Evolutionary conservation across 2,113 vertebrate genomes (phyloP), one percentile per base, ranked within the genome.

Genomic region (Spermophilus dauricus): DNA sequence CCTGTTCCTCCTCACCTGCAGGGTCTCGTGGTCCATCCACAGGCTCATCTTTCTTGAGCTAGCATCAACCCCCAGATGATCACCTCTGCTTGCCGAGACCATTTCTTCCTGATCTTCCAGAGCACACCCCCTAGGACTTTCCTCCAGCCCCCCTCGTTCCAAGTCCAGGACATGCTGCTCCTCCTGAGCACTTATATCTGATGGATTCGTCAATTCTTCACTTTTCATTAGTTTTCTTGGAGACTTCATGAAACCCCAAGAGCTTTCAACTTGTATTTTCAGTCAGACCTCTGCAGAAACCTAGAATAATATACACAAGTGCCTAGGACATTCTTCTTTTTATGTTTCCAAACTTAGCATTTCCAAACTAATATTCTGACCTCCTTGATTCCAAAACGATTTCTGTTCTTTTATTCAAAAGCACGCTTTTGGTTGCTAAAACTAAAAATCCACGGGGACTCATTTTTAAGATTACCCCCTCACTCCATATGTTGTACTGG

Each of bases 21-120:
- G n/a, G 30, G 45, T 5, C 18, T 17, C 2, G 9, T 6, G 69
- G 51, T 42, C 53, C 77, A 2, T 72, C n/a, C 26, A 61, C 20
- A 17, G 12, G 9, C 0, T 2, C 42, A 7, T 32, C 51, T 18
- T 14, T 2, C 8, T 1, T 37, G 45, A 28, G 11, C 6, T 42
- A 10, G 5, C 8, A 1, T 65, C 48, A 70, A 18, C 14, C 9
- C 63, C 56, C 32, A 30, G 24, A 61, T 2, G 39, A 4, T 1
- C 65, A 1, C 16, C 12, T 18, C 14, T 32, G 34, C 22, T 17
- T 75, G 20, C 53, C 12, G 26, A 39, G 20, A 11, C 3, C 8
- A 2, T 84, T 65, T 39, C 26, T 78, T 56, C 51, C 5, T 37
- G 56, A 87, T 24, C 7, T n/a, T n/a, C 32, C 28, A 58, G 32